These are phyloP conservation scores for Psilopogon haemacephalus DNA, from an alignment of 2,113 vertebrate genomes.

Conservation along the genomic window DNA sequence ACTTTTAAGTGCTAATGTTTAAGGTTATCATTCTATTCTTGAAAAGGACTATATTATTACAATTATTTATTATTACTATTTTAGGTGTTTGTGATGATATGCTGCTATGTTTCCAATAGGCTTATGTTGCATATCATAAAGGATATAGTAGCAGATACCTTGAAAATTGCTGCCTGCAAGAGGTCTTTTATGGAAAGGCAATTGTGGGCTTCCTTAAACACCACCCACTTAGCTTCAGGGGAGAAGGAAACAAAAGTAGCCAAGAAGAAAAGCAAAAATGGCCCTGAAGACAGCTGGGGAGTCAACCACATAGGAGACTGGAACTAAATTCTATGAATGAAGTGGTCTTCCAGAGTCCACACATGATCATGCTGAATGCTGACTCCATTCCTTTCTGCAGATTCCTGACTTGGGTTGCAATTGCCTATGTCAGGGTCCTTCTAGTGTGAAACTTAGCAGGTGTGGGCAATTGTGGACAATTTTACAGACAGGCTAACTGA, in stretches of 20 bases:
- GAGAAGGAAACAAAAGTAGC: not conserved
- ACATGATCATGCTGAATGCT: fast-evolving
- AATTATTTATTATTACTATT: not conserved
- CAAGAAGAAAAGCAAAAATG: not conserved
- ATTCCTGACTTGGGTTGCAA: not conserved
- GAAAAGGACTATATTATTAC: not conserved
- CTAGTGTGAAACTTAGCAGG: not conserved
- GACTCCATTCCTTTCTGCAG: not conserved
- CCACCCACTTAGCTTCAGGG: not conserved
- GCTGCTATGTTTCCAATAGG: not conserved
- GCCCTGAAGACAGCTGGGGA: not conserved
- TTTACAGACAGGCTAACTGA: not conserved
- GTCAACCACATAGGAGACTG: not conserved
- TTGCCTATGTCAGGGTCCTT: fast-evolving
- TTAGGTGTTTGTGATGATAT: not conserved
- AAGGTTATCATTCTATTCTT: not conserved
- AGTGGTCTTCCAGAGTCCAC: not conserved
- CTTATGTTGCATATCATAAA: not conserved
- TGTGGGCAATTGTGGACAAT: not conserved
- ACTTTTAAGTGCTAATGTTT: not conserved
- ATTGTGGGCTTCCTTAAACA: not conserved
- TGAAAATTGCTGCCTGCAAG: not conserved
- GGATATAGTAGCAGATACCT: not conserved
- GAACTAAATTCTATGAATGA: not conserved
- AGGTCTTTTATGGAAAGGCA: not conserved